These are phyloP conservation scores for Chromoteleia sp. DNA, from an alignment of 2,888 invertebrate species.

Conservation along the genomic window DNA sequence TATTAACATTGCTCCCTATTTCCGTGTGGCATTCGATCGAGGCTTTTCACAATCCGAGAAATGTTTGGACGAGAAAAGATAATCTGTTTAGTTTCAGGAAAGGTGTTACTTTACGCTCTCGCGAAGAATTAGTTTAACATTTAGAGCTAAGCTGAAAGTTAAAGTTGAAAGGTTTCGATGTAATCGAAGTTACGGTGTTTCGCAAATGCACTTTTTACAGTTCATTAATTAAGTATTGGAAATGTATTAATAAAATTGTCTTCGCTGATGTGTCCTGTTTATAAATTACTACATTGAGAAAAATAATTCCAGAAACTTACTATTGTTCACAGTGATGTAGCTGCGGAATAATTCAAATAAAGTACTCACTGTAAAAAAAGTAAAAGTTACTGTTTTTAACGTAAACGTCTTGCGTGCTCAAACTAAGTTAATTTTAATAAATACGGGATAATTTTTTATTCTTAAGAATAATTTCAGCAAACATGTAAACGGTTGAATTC, in stretches of 20 bases:
- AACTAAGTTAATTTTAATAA: too few relatives aligned
- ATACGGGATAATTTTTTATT: too few relatives aligned
- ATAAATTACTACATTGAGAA: neutral
- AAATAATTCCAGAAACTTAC: too few relatives aligned
- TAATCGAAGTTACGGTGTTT: conserved; percentile 3
- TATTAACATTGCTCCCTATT: conserved; percentile 13
- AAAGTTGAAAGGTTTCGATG: conserved; percentile 9
- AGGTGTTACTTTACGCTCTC: conserved; percentile 23
- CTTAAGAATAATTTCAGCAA: too few relatives aligned
- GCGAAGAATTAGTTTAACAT: conserved; percentile 24
- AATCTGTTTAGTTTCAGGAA: conserved; percentile 39
- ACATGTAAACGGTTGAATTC: too few relatives aligned
- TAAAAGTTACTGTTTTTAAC: too few relatives aligned
- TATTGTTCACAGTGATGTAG: too few relatives aligned
- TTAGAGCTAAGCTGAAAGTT: conserved; percentile 18
- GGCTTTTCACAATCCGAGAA: conserved; percentile 28
- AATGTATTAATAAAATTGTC: conserved; percentile 2
- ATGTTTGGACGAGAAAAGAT: conserved; percentile 13
- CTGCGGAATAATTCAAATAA: too few relatives aligned
- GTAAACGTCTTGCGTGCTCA: too few relatives aligned
- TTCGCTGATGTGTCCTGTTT: neutral
- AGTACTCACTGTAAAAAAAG: too few relatives aligned
- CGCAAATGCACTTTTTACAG: conserved; percentile 1
- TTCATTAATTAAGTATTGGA: conserved; percentile 1
- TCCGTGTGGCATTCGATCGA: conserved; percentile 21